These are phyloP conservation scores for Panorpa germanica DNA, from an alignment of 2,888 invertebrate genomes.

Conservation along the genomic window DNA sequence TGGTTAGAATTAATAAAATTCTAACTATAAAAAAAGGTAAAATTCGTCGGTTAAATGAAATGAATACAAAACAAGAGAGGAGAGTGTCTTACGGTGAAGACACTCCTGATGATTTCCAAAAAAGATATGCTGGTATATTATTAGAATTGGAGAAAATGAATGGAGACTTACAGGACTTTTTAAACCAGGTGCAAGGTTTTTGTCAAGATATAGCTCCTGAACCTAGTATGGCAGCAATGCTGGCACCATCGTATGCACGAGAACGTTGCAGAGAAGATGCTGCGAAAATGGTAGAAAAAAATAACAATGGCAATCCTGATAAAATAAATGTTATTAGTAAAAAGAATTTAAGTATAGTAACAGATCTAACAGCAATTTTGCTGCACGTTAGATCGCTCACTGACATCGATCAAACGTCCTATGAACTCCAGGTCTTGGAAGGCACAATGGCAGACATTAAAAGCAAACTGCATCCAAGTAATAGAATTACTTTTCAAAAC, in stretches of 20 bases:
- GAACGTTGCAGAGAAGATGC: constrained; percentile 80
- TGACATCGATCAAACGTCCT: constrained; percentile 72
- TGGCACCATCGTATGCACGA: constrained; percentile 72
- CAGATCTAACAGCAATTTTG: constrained; percentile 77
- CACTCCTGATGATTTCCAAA: constrained; percentile 74
- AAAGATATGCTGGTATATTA: constrained; percentile 71
- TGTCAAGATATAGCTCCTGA: constrained; percentile 79
- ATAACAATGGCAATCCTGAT: constrained; percentile 38
- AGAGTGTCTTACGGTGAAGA: constrained; percentile 62
- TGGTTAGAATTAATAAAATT: constrained; percentile 75
- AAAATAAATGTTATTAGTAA: constrained; percentile 36
- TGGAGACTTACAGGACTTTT: constrained; percentile 64
- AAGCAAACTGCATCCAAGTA: constrained; percentile 51
- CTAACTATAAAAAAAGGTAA: constrained; percentile 64
- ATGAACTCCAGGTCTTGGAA: constrained; percentile 76
- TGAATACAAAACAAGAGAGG: constrained; percentile 84
- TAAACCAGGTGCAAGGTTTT: constrained; percentile 67
- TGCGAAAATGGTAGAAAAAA: constrained; percentile 54
- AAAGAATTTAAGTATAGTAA: constrained; percentile 57
- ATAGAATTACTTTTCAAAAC: constrained; percentile 65
- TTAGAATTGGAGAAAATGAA: constrained; percentile 85
- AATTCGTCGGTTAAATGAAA: constrained; percentile 59
- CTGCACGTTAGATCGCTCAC: constrained; percentile 57
- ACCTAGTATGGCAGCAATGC: constrained; percentile 67
- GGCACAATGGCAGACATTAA: constrained; percentile 84